Conservation (phyloP, 2,113 vertebrate species). For the Microcebus murinus region DNA sequence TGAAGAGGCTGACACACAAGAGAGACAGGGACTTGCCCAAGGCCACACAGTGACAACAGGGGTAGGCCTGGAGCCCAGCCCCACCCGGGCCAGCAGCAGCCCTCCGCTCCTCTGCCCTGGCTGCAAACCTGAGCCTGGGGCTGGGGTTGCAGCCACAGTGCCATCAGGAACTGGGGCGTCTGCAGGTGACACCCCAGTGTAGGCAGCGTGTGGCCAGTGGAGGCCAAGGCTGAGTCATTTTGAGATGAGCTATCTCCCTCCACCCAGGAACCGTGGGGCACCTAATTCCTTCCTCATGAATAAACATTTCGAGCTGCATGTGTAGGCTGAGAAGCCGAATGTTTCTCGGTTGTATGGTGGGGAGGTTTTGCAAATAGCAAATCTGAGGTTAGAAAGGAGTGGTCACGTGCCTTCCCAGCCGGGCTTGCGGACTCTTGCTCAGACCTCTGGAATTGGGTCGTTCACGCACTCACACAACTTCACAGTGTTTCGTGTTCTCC, state of each 20-base stretch:
- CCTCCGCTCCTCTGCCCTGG: background rate
- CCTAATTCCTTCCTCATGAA: background rate
- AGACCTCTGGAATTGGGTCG: background rate
- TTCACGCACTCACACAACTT: background rate
- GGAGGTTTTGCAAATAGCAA: background rate
- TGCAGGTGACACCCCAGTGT: background rate
- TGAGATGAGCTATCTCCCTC: background rate
- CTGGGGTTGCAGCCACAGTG: background rate
- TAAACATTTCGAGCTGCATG: background rate
- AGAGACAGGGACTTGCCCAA: background rate
- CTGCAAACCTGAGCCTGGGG: constrained; percentile 57
- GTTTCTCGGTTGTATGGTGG: too few species aligned
- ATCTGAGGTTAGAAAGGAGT: background rate
- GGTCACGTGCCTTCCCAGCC: background rate
- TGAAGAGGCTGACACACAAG: background rate
- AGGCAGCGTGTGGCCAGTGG: background rate
- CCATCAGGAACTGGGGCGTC: background rate
- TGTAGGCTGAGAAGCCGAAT: background rate
- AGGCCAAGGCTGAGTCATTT: background rate
- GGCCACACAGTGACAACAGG: background rate
- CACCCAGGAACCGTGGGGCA: background rate
- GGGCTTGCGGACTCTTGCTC: background rate
- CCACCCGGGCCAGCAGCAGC: fast-evolving
- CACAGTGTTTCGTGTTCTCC: background rate
- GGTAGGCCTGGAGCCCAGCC: background rate